A percentile compares a stretch with the other conserved stretches of the same genome.
Evolutionary conservation across 2,797 vertebrate species (phyloP).

Genomic region (Crocidura indochinensis): DNA sequence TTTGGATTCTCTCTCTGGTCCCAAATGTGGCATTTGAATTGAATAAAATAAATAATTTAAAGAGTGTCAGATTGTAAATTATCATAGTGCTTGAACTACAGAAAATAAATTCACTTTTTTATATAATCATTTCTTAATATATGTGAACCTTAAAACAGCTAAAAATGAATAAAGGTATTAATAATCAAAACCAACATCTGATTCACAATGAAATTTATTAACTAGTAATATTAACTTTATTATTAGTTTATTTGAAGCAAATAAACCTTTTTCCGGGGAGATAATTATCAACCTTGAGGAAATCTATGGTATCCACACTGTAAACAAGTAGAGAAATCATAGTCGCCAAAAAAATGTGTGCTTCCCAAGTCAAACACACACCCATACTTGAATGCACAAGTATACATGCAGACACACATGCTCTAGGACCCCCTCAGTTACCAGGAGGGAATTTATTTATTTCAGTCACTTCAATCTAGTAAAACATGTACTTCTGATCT

Average conservation of each 20-base stretch:
- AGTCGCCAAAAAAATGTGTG: constrained; percentile 33
- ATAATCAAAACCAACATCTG: constrained; percentile 36
- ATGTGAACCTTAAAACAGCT: constrained; percentile 10
- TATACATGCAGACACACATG: too few relatives aligned
- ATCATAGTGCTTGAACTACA: constrained; percentile 37
- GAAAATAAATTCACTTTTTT: constrained; percentile 62
- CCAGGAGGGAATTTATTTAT: constrained; percentile 65
- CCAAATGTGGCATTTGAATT: constrained; percentile 59
- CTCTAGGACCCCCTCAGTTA: constrained; percentile 51
- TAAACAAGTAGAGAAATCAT: constrained; percentile 40
- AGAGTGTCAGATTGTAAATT: constrained; percentile 49
- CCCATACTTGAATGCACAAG: too few relatives aligned
- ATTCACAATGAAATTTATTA: constrained; percentile 60
- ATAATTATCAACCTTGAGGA: constrained; percentile 45
- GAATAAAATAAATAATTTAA: constrained; percentile 47
- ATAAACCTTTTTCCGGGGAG: constrained; percentile 50
- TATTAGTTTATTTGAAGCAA: constrained; percentile 67
- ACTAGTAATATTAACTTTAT: constrained; percentile 35
- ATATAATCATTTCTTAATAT: constrained; percentile 48
- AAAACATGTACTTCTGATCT: constrained; percentile 80
- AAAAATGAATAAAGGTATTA: not conserved
- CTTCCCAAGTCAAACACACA: not conserved
- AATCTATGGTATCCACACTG: constrained; percentile 27
- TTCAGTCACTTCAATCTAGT: constrained; percentile 71
- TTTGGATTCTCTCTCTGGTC: too few relatives aligned